Evolutionary conservation across 2,797 vertebrate species (phyloP).

Genomic region (Alectoris magna): DNA sequence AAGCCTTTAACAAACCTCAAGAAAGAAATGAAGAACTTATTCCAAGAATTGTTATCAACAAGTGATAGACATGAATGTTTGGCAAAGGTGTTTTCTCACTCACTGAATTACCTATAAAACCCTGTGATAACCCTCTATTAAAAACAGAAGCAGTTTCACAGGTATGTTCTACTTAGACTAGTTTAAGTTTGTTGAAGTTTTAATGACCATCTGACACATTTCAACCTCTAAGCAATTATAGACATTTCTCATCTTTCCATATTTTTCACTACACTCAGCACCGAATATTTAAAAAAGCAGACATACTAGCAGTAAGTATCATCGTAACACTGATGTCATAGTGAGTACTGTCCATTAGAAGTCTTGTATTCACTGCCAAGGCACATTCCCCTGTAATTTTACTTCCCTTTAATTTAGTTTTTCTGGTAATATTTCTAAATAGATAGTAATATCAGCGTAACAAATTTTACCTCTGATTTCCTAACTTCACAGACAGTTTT

Average conservation of each 20-base stretch:
- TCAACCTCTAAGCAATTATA: not conserved
- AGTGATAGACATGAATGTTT: not conserved
- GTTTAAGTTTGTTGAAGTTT: not conserved
- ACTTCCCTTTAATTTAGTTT: not conserved
- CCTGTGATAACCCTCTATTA: not conserved
- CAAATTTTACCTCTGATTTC: conserved; percentile 77
- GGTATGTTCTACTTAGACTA: not conserved
- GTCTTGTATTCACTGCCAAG: not conserved
- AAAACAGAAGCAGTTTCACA: not conserved
- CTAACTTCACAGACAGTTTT: conserved; percentile 81
- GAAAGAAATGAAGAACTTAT: not conserved
- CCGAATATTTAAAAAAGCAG: not conserved
- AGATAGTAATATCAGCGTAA: conserved; percentile 59
- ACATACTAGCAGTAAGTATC: not conserved
- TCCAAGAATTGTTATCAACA: not conserved
- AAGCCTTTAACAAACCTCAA: not conserved
- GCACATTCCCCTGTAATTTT: not conserved
- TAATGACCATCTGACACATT: not conserved
- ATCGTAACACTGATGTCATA: not conserved
- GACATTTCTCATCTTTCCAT: not conserved
- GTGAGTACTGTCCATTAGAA: not conserved
- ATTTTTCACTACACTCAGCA: not conserved
- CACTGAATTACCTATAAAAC: conserved; percentile 4
- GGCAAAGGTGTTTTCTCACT: not conserved
- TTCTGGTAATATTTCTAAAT: conserved; percentile 17